Evolutionary conservation across 2,888 invertebrate genomes (phyloP), one percentile per base, ranked within the genome.

Genomic region (Polymixis lichenea): DNA sequence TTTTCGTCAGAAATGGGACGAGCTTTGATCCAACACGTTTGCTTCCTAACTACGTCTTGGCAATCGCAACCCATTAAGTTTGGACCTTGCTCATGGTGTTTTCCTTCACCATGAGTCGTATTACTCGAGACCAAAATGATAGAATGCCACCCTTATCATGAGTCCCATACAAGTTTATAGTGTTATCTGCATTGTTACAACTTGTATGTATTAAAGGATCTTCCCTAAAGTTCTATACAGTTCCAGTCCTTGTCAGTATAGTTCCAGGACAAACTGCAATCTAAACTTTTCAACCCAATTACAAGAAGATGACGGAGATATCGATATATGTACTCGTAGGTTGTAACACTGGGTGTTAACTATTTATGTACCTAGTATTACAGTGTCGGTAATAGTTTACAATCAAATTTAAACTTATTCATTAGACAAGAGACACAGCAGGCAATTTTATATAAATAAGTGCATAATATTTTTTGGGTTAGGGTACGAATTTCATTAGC

Each of bases 211-310:
- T 13, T 8, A 3, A 15, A n/a, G 60, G 28, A 43, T 17, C 13
- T 17, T 17, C 2, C 17, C 22, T n/a, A 55, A 74, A 62, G 1
- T 22, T 25, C 32, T 74, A 15, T 13, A 62, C n/a, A n/a, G n/a
- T n/a, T n/a, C n/a, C n/a, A n/a, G n/a, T n/a, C n/a, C n/a, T n/a
- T 17, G 25, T 56, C 25, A 75, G 1, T n/a, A 49, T 49, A 75
- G 62, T 28, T 75, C 17, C 22, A 19, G n/a, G 19, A 15, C 38
- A 28, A 38, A 75, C 28, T 64, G 64, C 28, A 64, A 75, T 75
- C 75, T 64, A 51, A 75, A 75, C 75, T 75, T 64, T 64, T 32
- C 49, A 64, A 64, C 17, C 22, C 17, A 64, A 75, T 75, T 19
- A 49, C 22, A 7, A 49, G 15, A 25, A 19, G 22, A 64, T 49